Evolutionary conservation across 2,888 invertebrate genomes (phyloP), one percentile per base, ranked within the genome.

Genomic region (Sinhomidia bicolor): DNA sequence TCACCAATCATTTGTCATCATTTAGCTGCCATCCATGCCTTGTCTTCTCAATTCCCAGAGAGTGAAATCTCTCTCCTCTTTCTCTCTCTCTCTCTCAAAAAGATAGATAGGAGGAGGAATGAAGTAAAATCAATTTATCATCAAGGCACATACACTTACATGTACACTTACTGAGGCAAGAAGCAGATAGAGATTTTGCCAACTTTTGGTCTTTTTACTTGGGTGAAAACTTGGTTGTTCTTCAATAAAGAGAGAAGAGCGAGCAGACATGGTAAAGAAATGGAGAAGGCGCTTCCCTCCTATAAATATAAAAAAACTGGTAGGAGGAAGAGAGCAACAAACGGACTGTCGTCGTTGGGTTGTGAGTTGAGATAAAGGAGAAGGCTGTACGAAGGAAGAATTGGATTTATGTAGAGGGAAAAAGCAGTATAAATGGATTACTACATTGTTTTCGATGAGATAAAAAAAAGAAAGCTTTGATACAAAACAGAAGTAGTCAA

Each of bases 91-190:
- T 44, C 4, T 2, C 32, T 60, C 20, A 51, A 79, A 51, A 81
- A 17, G 76, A 79, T 68, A 71, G 86, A 81, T 81, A 62, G 60
- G 36, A 65, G 74, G 47, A 74, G 26, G n/a, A 10, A 65, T 57
- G 54, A 79, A 86, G 76, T 74, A 82, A 87, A 87, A 82, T 81
- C 87, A 87, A 82, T 87, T 87, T 87, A 82, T 87, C 82, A 74
- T 87, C 81, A 44, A 44, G 32, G 36, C 20, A 47, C n/a, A 47
- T 36, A 47, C 47, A 74, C 29, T 7, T 5, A 14, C 12, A 44
- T 44, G 12, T 44, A 44, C 1, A 1, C 10, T 3, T 6, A 51
- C 17, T 3, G 17, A 10, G 6, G n/a, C 6, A 14, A 12, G 10
- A 47, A 12, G 12, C 10, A 6, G 20, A 20, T 3, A 3, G 17